Conservation (phyloP, 2,113 vertebrate genomes). For the Hiodon tergisus region DNA sequence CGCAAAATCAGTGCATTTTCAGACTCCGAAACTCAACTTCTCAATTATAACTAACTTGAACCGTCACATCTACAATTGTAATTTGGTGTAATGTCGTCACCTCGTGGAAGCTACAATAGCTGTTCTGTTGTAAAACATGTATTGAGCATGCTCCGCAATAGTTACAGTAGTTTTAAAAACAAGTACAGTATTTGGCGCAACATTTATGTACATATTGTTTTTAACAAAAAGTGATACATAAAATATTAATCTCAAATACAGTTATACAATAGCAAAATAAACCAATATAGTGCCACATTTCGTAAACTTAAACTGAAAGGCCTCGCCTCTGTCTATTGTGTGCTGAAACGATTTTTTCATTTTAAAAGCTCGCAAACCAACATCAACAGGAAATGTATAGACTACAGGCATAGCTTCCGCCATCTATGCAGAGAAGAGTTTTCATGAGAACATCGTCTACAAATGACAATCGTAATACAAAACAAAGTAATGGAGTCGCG, state of each 20-base stretch:
- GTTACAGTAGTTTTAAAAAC: background rate
- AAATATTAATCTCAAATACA: background rate
- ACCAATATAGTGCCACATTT: background rate
- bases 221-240: background rate
- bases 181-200: background rate
- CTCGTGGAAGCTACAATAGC: conserved; percentile 37
- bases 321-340: conserved; percentile 4
- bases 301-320: background rate
- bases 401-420: no score
- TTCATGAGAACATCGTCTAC: no score
- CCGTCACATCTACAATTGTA: background rate
- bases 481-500: background rate
- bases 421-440: no score
- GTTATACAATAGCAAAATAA: no score
- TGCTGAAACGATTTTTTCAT: conserved; percentile 8
- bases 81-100: conserved; percentile 30
- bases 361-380: conserved; percentile 1
- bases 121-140: background rate
- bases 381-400: background rate
- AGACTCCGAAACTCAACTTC: no score
- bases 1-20: no score
- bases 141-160: conserved; percentile 9
- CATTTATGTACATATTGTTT: background rate
- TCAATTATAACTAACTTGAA: background rate
- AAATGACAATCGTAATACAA: background rate